Conservation (phyloP, 2,888 invertebrate species). For the Aspidiotus rigidus region DNA sequence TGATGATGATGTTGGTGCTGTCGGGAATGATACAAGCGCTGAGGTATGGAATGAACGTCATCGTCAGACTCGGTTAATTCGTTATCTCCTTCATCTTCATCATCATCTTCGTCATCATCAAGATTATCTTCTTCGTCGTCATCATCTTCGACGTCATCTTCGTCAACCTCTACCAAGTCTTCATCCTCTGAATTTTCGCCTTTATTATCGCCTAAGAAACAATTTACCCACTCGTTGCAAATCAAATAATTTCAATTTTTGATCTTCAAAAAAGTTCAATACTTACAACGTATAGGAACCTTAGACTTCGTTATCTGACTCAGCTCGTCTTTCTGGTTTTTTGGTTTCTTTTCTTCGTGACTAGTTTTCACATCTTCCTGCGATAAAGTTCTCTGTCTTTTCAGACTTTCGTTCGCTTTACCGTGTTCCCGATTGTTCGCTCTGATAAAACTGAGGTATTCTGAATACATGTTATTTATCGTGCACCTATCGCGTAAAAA, state of each 20-base stretch:
- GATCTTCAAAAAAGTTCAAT: neutral
- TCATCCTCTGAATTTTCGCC: conserved; percentile 26
- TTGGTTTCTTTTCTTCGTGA: conserved; percentile 35
- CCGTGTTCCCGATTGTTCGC: neutral
- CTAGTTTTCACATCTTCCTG: conserved; percentile 43
- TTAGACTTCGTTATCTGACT: conserved; percentile 14
- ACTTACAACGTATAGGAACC: conserved; percentile 28
- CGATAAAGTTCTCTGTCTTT: conserved; percentile 25
- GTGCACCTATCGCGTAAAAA: neutral
- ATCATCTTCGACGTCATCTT: conserved; percentile 41
- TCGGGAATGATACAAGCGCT: conserved; percentile 14
- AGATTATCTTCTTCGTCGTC: conserved; percentile 37
- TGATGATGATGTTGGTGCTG: conserved; percentile 15
- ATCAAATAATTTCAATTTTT: no score
- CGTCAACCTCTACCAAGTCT: conserved; percentile 36
- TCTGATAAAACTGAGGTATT: conserved; percentile 1
- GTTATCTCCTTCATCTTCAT: conserved; percentile 37
- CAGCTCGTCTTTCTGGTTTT: conserved; percentile 42
- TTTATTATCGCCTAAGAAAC: conserved; percentile 12
- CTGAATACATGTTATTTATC: neutral
- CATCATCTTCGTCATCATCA: conserved; percentile 35
- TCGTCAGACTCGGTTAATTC: conserved; percentile 35
- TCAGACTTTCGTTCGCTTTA: conserved; percentile 20
- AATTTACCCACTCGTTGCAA: no score
- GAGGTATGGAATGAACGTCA: conserved; percentile 23